These are phyloP conservation scores for Acromyrmex echinatior DNA, from an alignment of 1,140 invertebrate genomes.

Conservation along the genomic window DNA sequence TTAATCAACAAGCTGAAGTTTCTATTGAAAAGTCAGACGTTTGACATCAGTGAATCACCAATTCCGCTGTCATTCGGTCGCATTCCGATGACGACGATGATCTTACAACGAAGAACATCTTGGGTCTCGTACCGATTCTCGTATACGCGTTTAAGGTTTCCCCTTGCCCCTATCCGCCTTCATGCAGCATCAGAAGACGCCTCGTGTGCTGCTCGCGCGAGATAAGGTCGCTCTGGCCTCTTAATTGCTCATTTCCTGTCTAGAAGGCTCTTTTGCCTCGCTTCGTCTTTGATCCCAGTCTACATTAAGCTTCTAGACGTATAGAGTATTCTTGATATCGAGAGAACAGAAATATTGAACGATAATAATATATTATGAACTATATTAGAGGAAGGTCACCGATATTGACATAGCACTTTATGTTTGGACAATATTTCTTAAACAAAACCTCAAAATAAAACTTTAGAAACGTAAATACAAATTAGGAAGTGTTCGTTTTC, in stretches of 20 bases:
- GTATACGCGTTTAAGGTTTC: slow-evolving; percentile 61
- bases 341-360: neutral
- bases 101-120: slow-evolving; percentile 42
- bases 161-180: neutral
- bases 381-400: too few relatives aligned
- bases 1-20: slow-evolving; percentile 34
- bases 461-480: too few relatives aligned
- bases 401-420: too few relatives aligned
- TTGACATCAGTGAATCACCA: slow-evolving; percentile 56
- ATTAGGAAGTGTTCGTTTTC: too few relatives aligned
- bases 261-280: slow-evolving; percentile 67
- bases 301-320: slow-evolving; percentile 32
- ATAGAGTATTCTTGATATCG: slow-evolving; percentile 10
- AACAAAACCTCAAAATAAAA: too few relatives aligned
- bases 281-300: slow-evolving; percentile 48
- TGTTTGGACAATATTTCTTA: too few relatives aligned
- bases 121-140: slow-evolving; percentile 72
- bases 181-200: slow-evolving; percentile 43
- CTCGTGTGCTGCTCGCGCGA: slow-evolving; percentile 64
- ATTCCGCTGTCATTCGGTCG: slow-evolving; percentile 44
- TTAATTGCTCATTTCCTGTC: slow-evolving; percentile 84
- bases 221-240: slow-evolving; percentile 76
- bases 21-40: slow-evolving; percentile 23
- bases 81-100: slow-evolving; percentile 55
- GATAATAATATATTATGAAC: neutral